phyloP scores from a whole-genome alignment of 2,797 vertebrate genomes.

The Parotocinclus haroldoi region DNA sequence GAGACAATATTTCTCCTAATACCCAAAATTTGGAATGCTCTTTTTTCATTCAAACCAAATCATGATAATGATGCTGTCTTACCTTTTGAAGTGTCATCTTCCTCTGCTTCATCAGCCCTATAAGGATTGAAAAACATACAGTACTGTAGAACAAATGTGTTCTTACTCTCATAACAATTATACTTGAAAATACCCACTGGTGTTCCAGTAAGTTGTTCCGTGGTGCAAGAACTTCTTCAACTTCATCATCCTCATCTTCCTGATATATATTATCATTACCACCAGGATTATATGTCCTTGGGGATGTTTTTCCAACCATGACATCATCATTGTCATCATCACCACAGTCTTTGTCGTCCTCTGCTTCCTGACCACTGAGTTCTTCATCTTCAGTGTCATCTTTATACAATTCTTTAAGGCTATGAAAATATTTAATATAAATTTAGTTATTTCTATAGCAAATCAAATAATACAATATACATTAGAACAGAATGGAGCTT shows the following conservation, averaged over 20 bases:
- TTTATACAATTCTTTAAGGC: slow-evolving; percentile 14
- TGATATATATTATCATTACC: slow-evolving; percentile 27
- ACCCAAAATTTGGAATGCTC: no score
- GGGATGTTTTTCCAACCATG: slow-evolving; percentile 31
- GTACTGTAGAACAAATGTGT: neutral
- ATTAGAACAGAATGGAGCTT: no score
- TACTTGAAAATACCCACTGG: slow-evolving; percentile 50
- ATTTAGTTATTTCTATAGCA: no score
- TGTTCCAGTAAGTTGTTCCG: slow-evolving; percentile 37
- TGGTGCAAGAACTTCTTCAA: slow-evolving; percentile 69
- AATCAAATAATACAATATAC: no score
- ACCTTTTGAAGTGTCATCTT: slow-evolving; percentile 54
- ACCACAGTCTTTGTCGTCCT: slow-evolving; percentile 41
- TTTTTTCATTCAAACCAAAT: no score
- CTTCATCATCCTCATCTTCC: slow-evolving; percentile 53
- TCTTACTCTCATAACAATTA: neutral
- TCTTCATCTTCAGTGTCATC: slow-evolving; percentile 42
- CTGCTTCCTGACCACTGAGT: slow-evolving; percentile 23
- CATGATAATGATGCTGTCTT: neutral
- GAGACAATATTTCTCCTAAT: no score
- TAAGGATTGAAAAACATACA: slow-evolving; percentile 29
- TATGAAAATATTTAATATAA: neutral
- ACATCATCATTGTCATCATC: slow-evolving; percentile 42
- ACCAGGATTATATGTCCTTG: slow-evolving; percentile 34
- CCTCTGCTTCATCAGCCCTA: slow-evolving; percentile 43